Evolutionary conservation across 2,113 vertebrate species (phyloP).

Genomic region (Furnarius figulus): DNA sequence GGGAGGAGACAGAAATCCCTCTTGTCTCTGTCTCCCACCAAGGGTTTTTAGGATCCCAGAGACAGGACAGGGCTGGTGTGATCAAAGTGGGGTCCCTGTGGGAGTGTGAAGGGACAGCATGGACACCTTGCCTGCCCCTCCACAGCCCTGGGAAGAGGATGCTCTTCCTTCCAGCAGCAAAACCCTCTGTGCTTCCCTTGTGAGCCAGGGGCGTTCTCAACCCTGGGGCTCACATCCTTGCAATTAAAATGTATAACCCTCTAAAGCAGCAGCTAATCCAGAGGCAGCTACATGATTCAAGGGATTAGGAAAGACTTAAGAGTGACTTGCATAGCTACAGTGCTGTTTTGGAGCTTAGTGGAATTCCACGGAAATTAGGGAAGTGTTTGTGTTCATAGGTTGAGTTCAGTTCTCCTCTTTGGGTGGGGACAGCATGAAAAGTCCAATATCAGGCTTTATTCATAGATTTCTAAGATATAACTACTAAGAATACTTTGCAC

Average conservation of each 20-base stretch:
- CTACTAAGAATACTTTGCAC: background rate
- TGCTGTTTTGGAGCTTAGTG: background rate
- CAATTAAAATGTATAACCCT: background rate
- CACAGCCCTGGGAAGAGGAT: background rate
- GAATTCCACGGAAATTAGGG: conserved; percentile 27
- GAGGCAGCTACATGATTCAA: background rate
- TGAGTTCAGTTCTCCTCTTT: background rate
- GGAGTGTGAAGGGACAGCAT: accelerated
- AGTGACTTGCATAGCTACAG: background rate
- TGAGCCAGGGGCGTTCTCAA: accelerated
- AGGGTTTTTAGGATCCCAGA: background rate
- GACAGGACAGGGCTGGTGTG: accelerated
- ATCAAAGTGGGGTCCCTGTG: no score
- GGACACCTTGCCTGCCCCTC: accelerated
- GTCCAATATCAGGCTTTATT: background rate
- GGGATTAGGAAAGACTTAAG: background rate
- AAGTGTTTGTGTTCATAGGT: background rate
- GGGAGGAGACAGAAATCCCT: background rate
- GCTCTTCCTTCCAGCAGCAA: background rate
- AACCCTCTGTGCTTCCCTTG: background rate
- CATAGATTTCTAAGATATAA: background rate
- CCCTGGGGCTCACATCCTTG: background rate
- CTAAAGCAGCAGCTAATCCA: background rate
- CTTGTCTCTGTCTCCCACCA: background rate
- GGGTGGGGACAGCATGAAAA: background rate